Percentiles rank a stretch among this genome's conserved stretches.
Conservation (phyloP, 2,797 vertebrate species). For the Schizopygopsis pylzovi region DNA sequence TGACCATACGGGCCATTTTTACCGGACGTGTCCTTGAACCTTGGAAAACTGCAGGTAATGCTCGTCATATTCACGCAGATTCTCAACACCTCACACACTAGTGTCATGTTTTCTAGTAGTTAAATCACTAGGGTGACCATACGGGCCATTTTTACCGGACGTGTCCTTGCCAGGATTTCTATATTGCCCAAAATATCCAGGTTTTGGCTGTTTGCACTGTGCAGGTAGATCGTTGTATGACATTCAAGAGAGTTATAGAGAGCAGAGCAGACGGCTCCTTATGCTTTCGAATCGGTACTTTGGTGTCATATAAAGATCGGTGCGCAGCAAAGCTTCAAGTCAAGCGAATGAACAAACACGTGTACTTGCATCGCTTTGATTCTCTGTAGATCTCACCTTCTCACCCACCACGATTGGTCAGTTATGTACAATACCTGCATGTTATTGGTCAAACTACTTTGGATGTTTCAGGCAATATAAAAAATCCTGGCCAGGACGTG, state of each 20-base stretch:
- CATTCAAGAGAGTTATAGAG: neutral
- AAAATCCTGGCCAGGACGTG: neutral
- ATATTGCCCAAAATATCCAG: neutral
- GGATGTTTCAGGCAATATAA: neutral
- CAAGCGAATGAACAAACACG: no score
- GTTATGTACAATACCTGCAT: neutral
- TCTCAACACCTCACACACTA: conserved; percentile 11
- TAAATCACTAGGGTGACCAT: neutral
- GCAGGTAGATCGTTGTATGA: neutral
- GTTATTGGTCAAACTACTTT: neutral
- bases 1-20: neutral
- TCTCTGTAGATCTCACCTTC: no score
- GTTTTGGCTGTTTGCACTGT: neutral
- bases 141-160: neutral
- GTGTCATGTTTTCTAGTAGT: neutral
- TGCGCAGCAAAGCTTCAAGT: neutral
- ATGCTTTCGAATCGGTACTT: no score
- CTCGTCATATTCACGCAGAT: conserved; percentile 31
- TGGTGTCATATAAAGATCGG: neutral
- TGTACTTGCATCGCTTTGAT: neutral
- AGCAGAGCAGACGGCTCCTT: no score
- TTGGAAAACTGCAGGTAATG: conserved; percentile 46
- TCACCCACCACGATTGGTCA: neutral
- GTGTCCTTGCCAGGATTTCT: neutral
- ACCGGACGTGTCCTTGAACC: neutral